Evolutionary conservation across 2,113 vertebrate genomes (phyloP), one percentile per base, ranked within the genome.

Genomic region (Athene cunicularia): DNA sequence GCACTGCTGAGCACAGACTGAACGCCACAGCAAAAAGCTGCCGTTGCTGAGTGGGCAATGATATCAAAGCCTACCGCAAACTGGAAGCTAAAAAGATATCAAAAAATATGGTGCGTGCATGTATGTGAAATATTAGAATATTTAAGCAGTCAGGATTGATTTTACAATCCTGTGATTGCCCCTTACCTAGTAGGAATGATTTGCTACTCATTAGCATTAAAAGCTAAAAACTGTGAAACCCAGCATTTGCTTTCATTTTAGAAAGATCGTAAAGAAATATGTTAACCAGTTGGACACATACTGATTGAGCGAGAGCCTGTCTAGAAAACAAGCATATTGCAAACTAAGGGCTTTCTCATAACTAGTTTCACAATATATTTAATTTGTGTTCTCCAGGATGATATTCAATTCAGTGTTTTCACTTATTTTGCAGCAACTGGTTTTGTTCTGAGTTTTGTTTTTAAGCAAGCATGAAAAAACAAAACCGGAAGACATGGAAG

Each of bases 81-180:
- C 14, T 22, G 21, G 8, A 66, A 7, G 6, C 49, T 58, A 77
- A 18, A 14, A 15, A 71, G 50, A 13, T 53, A 39, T 10, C 15
- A 15, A 13, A 76, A 89, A 86, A 37, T 55, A 39, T 3, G 2
- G 7, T 9, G 37, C 5, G 3, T 4, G 1, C 0, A 0, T 15
- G 3, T 19, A 6, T 60, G 39, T 80, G 33, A 67, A 67, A 30
- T 64, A 64, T 53, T 55, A 35, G 11, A 93, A 32, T 26, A 62
- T 74, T 72, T 53, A 94, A 80, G 22, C 27, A 83, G 15, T 33
- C 24, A 62, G 11, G 16, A 55, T 56, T 88, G 18, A 21, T 77
- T 88, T 92, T 91, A 59, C 23, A 85, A 8, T 49, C 24, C 50
- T 52, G 3, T 67, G 43, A 22, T 91, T 91, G 8, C 19, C 49